Conservation (phyloP, 1,140 invertebrate species). For the Penaeus chinensis region DNA sequence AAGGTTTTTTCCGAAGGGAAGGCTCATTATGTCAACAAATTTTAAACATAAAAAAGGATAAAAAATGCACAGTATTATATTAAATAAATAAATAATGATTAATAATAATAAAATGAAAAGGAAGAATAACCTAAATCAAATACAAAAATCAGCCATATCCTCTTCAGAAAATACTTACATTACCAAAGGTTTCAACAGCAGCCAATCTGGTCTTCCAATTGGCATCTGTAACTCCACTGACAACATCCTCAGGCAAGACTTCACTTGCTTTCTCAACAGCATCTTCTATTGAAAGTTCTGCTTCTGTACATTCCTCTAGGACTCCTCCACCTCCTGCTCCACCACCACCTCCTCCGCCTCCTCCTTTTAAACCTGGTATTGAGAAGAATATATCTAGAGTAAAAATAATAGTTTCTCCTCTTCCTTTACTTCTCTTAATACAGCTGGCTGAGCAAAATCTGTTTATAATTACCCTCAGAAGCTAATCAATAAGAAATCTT, state of each 20-base stretch:
- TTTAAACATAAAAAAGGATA: no score
- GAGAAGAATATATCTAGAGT: background rate
- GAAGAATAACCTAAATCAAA: no score
- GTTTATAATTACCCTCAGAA: no score
- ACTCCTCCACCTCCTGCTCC: constrained; percentile 41
- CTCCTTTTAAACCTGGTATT: constrained; percentile 35
- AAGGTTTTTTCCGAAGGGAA: background rate
- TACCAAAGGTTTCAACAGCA: constrained; percentile 75
- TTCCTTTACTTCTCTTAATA: no score
- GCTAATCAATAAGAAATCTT: no score
- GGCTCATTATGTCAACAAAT: no score
- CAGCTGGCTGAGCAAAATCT: no score
- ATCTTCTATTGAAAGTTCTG: constrained; percentile 76
- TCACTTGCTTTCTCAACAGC: constrained; percentile 77
- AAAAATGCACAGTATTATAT: no score
- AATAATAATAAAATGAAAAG: no score
- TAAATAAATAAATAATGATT: no score
- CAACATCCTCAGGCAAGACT: constrained; percentile 74
- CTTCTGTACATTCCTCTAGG: constrained; percentile 60
- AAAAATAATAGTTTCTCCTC: no score
- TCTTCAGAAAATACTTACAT: constrained; percentile 29
- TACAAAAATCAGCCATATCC: no score
- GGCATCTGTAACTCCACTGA: constrained; percentile 78
- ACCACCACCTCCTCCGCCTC: constrained; percentile 39
- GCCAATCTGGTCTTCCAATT: constrained; percentile 90